A percentile compares a stretch with the other conserved stretches of the same genome.
phyloP scores from a whole-genome alignment of 2,113 vertebrate genomes.

The Grammomys dolichurus region DNA sequence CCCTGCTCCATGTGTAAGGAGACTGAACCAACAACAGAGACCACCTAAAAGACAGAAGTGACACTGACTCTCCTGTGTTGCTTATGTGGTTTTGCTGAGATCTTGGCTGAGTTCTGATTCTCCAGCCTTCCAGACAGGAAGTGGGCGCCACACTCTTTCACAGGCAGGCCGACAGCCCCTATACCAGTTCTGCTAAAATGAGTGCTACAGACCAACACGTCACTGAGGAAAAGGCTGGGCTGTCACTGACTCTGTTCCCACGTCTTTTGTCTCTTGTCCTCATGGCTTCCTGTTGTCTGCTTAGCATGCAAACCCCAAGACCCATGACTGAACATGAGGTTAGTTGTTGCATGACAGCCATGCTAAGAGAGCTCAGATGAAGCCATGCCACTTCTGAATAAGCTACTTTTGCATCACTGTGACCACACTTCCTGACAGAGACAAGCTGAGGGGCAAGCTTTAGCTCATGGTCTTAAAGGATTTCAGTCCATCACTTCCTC shows the following conservation, averaged over 20 bases:
- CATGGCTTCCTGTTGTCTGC: too few relatives aligned
- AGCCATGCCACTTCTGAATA: neutral
- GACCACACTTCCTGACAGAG: neutral
- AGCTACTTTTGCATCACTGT: too few relatives aligned
- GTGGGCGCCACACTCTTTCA: rapidly evolving
- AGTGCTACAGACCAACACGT: too few relatives aligned
- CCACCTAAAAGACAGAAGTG: neutral
- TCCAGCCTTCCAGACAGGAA: too few relatives aligned
- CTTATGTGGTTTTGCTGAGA: too few relatives aligned
- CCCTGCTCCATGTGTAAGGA: neutral
- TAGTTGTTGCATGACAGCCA: neutral
- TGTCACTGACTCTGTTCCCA: too few relatives aligned
- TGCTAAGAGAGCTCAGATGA: neutral
- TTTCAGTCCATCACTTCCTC: neutral
- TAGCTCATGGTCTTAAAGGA: neutral
- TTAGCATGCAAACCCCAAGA: neutral
- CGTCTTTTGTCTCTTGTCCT: neutral
- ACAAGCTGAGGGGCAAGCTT: neutral
- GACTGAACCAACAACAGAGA: neutral
- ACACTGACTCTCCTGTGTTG: rapidly evolving
- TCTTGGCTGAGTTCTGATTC: neutral
- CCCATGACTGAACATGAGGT: too few relatives aligned
- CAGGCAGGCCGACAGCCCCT: neutral
- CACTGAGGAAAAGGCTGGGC: neutral
- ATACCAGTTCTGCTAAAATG: neutral